These are phyloP conservation scores for Hydropsyche tenuis DNA, from an alignment of 1,140 invertebrate species.

Conservation along the genomic window DNA sequence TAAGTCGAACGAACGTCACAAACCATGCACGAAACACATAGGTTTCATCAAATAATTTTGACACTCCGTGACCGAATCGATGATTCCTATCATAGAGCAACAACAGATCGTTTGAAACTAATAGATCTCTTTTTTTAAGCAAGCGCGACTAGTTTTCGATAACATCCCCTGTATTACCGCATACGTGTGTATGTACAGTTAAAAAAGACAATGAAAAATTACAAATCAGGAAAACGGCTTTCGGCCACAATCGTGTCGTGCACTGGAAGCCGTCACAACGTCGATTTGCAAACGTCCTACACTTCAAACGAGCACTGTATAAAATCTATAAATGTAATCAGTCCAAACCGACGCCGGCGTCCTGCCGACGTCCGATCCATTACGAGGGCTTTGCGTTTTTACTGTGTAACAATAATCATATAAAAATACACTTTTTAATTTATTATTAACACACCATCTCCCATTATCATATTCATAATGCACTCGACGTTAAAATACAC, in stretches of 20 bases:
- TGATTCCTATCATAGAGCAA: no score
- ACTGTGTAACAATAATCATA: conserved; percentile 46
- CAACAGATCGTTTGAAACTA: no score
- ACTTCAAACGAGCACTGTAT: neutral
- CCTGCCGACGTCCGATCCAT: neutral
- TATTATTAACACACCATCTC: conserved; percentile 22
- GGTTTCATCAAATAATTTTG: no score
- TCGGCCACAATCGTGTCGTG: neutral
- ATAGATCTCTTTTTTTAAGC: no score
- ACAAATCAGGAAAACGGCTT: neutral
- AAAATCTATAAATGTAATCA: neutral
- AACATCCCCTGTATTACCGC: conserved; percentile 20
- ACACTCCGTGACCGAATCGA: no score
- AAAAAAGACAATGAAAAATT: neutral
- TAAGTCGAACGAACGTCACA: no score
- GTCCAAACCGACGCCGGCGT: neutral
- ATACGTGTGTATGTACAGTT: conserved; percentile 10
- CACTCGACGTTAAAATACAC: conserved; percentile 39
- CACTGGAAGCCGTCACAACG: conserved; percentile 15
- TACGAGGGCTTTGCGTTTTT: neutral
- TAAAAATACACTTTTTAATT: conserved; percentile 47
- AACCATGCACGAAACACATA: no score
- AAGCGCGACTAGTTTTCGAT: neutral
- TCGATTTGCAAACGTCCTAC: neutral
- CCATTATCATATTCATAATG: conserved; percentile 34